These are phyloP conservation scores for Pyrgilauda ruficollis DNA, from an alignment of 2,113 vertebrate species.

Conservation along the genomic window DNA sequence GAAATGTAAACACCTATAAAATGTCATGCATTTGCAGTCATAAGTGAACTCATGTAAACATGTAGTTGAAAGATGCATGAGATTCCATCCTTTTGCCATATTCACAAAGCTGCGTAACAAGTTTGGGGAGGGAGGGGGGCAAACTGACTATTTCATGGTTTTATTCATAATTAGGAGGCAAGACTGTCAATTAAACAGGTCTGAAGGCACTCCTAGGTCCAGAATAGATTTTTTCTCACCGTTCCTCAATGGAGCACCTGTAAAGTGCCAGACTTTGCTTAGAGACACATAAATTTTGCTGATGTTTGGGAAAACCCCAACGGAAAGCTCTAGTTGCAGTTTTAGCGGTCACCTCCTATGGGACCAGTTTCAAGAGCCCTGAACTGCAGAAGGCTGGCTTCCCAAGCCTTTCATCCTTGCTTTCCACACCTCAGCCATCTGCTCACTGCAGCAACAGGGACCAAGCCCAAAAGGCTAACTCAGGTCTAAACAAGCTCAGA, in stretches of 20 bases:
- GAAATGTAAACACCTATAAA: slow-evolving; percentile 72
- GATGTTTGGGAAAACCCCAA: neutral
- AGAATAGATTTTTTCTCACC: accelerated
- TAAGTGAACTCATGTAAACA: slow-evolving; percentile 54
- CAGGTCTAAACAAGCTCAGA: neutral
- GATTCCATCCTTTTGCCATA: slow-evolving; percentile 81
- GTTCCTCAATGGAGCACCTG: neutral
- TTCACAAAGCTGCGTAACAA: neutral
- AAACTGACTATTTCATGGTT: neutral
- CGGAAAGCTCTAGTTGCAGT: neutral
- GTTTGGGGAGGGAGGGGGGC: accelerated
- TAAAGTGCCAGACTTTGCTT: accelerated
- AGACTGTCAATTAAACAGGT: neutral
- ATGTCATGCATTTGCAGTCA: slow-evolving; percentile 80
- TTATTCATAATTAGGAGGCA: neutral
- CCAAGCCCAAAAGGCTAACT: neutral
- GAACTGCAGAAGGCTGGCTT: neutral
- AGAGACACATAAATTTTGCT: neutral
- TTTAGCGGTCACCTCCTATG: neutral
- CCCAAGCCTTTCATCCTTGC: neutral
- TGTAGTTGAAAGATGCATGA: slow-evolving; percentile 78
- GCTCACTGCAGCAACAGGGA: neutral
- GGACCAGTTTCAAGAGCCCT: neutral
- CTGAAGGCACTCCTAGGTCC: neutral
- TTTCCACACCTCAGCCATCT: neutral